Percentiles rank a stretch among this genome's conserved stretches.
Conservation (phyloP, 2,888 invertebrate genomes). For the Subacronicta megacephala region DNA sequence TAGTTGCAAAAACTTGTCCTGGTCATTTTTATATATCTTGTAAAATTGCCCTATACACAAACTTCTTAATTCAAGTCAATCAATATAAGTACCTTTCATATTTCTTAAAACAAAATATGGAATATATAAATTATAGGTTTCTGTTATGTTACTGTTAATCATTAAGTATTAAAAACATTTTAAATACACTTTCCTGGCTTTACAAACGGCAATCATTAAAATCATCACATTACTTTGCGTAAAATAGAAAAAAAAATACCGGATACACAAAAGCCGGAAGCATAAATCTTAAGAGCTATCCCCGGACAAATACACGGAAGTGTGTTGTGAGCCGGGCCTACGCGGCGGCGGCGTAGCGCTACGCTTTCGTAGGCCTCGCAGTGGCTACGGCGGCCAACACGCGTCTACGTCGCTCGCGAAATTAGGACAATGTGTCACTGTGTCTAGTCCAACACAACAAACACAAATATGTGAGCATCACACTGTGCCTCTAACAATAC, state of each 20-base stretch:
- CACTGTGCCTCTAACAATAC: constrained; percentile 55
- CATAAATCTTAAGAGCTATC: constrained; percentile 66
- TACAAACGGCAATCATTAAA: too few species aligned
- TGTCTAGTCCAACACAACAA: constrained; percentile 69
- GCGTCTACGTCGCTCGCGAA: constrained; percentile 72
- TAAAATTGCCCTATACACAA: too few species aligned
- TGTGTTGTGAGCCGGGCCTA: constrained; percentile 59
- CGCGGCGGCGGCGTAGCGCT: constrained; percentile 80
- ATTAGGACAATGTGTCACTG: constrained; percentile 81
- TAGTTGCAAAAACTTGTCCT: too few species aligned
- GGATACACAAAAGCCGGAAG: not conserved
- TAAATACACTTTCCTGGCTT: too few species aligned
- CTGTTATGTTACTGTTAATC: too few species aligned
- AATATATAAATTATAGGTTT: too few species aligned
- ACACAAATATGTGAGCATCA: constrained; percentile 63
- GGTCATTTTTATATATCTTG: too few species aligned
- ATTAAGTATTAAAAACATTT: too few species aligned
- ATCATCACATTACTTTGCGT: not conserved
- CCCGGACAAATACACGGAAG: constrained; percentile 75
- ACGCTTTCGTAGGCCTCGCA: constrained; percentile 85
- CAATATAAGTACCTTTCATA: too few species aligned
- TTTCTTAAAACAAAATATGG: too few species aligned
- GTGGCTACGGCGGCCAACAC: constrained; percentile 80
- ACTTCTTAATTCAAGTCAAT: too few species aligned
- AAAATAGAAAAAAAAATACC: not conserved